These are phyloP conservation scores for Platyscapa corneri DNA, from an alignment of 1,140 invertebrate species.

Conservation along the genomic window DNA sequence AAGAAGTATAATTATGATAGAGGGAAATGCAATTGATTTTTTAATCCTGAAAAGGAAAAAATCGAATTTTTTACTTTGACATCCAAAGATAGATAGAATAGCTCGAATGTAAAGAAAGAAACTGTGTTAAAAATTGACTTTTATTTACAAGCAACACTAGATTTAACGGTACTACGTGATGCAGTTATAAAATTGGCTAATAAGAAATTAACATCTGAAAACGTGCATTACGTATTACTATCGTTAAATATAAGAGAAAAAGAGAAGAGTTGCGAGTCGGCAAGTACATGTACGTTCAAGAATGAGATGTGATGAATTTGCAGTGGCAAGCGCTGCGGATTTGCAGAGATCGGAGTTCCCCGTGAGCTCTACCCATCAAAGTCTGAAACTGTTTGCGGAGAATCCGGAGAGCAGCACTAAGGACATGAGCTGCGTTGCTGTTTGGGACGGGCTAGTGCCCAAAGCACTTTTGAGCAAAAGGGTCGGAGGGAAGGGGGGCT, in stretches of 20 bases:
- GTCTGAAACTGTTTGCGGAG: constrained; percentile 70
- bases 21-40: too few relatives aligned
- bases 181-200: too few relatives aligned
- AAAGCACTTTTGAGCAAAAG: constrained; percentile 73
- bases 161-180: too few relatives aligned
- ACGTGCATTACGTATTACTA: not conserved
- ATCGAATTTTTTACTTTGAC: too few relatives aligned
- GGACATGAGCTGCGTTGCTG: constrained; percentile 63
- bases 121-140: too few relatives aligned
- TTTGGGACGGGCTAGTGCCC: constrained; percentile 57
- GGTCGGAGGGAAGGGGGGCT: constrained; percentile 72
- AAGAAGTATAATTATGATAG: too few relatives aligned
- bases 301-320: constrained; percentile 67
- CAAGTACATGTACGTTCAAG: not conserved
- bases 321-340: constrained; percentile 72
- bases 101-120: too few relatives aligned
- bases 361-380: constrained; percentile 67
- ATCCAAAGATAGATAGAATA: too few relatives aligned
- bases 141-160: too few relatives aligned
- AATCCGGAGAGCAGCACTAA: constrained; percentile 71
- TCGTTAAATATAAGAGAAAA: not conserved
- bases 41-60: too few relatives aligned
- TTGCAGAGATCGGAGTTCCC: constrained; percentile 73
- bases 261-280: not conserved
- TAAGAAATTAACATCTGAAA: too few relatives aligned